These are phyloP conservation scores for Aelia acuminata DNA, from an alignment of 2,888 invertebrate species.

Conservation along the genomic window DNA sequence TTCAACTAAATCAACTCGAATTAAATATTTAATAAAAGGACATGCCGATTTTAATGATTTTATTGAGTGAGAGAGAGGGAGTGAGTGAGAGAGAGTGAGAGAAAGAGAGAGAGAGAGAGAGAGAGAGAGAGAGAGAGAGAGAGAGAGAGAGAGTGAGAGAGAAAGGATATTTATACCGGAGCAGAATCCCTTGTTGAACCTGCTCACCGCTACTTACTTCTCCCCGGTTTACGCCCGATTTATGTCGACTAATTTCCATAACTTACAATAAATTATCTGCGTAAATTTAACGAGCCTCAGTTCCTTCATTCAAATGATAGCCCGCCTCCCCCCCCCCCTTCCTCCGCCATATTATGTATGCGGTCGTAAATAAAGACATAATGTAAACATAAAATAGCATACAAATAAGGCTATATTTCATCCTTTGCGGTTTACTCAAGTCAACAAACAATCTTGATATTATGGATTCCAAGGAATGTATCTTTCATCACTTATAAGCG, in stretches of 20 bases:
- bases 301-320: slow-evolving; percentile 48
- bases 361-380: slow-evolving; percentile 39
- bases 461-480: not conserved
- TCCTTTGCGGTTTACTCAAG: slow-evolving; percentile 1
- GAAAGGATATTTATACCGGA: slow-evolving; percentile 21
- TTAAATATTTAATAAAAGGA: not conserved
- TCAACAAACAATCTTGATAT: slow-evolving; percentile 42
- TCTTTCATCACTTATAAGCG: not conserved
- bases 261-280: slow-evolving; percentile 38
- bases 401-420: slow-evolving; percentile 45
- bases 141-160: not conserved
- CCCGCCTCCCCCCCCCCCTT: not conserved
- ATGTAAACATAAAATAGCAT: slow-evolving; percentile 45
- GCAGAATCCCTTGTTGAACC: slow-evolving; percentile 31
- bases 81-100: not conserved
- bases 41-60: slow-evolving; percentile 5
- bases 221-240: slow-evolving; percentile 31
- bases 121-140: not conserved
- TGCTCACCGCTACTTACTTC: slow-evolving; percentile 19
- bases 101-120: not conserved
- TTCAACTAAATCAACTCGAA: not conserved
- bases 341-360: slow-evolving; percentile 46
- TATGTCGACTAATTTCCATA: slow-evolving; percentile 39
- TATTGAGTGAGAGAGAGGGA: not conserved
- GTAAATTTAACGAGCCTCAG: slow-evolving; percentile 39